These are phyloP conservation scores for Andrena bicolor DNA, from an alignment of 2,888 invertebrate genomes.

Conservation along the genomic window DNA sequence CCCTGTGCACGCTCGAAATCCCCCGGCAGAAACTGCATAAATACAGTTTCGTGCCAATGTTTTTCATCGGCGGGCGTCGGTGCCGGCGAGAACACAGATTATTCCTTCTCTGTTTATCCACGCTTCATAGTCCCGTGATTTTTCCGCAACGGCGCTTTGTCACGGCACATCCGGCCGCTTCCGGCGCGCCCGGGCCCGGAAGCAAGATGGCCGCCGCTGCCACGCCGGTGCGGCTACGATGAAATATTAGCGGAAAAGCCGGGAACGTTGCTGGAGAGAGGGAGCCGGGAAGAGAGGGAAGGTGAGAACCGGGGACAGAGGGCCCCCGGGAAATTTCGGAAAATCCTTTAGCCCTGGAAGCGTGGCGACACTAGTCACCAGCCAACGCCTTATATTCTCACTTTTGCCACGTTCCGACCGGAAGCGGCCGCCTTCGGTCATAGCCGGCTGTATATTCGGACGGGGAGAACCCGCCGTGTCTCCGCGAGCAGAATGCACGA, in stretches of 20 bases:
- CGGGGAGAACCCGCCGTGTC: slow-evolving; percentile 22
- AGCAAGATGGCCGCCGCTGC: slow-evolving; percentile 81
- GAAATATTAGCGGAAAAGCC: slow-evolving; percentile 83
- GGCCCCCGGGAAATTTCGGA: slow-evolving; percentile 79
- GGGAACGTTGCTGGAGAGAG: slow-evolving; percentile 46
- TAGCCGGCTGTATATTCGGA: slow-evolving; percentile 35
- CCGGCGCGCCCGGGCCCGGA: slow-evolving; percentile 81
- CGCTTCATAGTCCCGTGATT: slow-evolving; percentile 82
- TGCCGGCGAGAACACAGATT: slow-evolving; percentile 56
- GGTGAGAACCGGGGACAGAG: slow-evolving; percentile 63
- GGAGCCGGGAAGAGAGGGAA: slow-evolving; percentile 20
- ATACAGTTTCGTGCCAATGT: slow-evolving; percentile 57
- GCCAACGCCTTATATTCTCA: slow-evolving; percentile 54
- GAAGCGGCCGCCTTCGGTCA: slow-evolving; percentile 46
- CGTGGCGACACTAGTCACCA: slow-evolving; percentile 36
- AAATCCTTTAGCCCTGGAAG: slow-evolving; percentile 70
- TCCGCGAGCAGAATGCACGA: slow-evolving; percentile 40
- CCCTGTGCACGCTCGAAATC: slow-evolving; percentile 32
- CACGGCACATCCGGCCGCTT: slow-evolving; percentile 82
- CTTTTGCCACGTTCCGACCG: slow-evolving; percentile 47
- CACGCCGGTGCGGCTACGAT: slow-evolving; percentile 74
- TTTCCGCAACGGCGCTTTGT: slow-evolving; percentile 83
- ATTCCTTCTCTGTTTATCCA: slow-evolving; percentile 78
- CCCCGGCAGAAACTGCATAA: slow-evolving; percentile 52
- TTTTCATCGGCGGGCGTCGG: slow-evolving; percentile 50